A percentile compares a stretch with the other conserved stretches of the same genome.
Evolutionary conservation across 1,140 invertebrate genomes (phyloP).

Genomic region (Ylistrum balloti): DNA sequence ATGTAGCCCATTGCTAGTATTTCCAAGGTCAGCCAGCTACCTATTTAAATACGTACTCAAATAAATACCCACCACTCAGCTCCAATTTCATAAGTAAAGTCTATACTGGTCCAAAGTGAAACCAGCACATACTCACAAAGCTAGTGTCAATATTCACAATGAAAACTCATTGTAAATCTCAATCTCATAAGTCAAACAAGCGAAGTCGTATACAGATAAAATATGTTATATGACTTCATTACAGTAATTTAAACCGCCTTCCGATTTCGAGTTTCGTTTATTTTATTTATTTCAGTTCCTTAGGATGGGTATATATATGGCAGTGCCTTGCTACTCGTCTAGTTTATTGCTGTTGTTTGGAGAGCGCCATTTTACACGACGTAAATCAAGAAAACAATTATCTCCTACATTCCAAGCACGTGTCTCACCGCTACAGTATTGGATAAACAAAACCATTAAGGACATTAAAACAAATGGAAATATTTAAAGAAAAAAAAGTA

Average conservation of each 20-base stretch:
- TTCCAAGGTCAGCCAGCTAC: neutral
- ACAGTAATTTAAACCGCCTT: neutral
- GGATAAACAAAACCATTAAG: neutral
- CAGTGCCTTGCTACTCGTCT: neutral
- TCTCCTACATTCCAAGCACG: neutral
- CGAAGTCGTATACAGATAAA: neutral
- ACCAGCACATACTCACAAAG: neutral
- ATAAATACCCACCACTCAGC: neutral
- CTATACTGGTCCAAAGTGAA: neutral
- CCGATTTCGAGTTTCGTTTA: neutral
- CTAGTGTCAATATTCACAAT: neutral
- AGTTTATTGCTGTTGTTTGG: neutral
- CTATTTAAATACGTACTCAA: neutral
- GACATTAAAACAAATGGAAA: neutral
- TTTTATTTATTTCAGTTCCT: neutral
- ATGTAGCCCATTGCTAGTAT: neutral
- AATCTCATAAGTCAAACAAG: conserved; percentile 30
- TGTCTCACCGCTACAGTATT: neutral
- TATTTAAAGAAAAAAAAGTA: neutral
- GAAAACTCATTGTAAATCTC: neutral
- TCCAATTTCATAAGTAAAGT: neutral
- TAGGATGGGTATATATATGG: neutral
- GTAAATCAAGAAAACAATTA: neutral
- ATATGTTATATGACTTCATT: neutral
- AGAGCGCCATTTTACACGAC: neutral